Evolutionary conservation across 2,797 vertebrate species (phyloP).

Genomic region (Pelodytes ibericus): DNA sequence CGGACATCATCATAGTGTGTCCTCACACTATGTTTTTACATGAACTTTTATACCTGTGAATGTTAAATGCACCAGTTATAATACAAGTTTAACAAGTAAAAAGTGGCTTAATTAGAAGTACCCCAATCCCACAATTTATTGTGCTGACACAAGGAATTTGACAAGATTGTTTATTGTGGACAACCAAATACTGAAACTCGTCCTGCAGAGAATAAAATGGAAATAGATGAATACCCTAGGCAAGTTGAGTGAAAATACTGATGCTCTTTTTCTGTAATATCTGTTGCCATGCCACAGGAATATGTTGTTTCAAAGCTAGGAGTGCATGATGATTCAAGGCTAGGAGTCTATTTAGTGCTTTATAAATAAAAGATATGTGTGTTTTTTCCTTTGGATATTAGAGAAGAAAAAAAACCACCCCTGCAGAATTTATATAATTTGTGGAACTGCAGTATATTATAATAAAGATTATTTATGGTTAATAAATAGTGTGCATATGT

Average conservation of each 20-base stretch:
- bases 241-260: constrained; percentile 3
- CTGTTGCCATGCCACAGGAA: constrained; percentile 20
- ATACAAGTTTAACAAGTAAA: too few species aligned
- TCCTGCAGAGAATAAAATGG: background rate
- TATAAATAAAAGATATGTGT: constrained; percentile 11
- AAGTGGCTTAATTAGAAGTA: too few species aligned
- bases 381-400: background rate
- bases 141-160: too few species aligned
- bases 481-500: too few species aligned
- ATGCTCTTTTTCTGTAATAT: background rate
- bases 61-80: too few species aligned
- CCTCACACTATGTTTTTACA: too few species aligned
- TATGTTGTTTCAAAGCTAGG: background rate
- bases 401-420: background rate
- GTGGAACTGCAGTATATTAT: background rate
- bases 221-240: background rate
- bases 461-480: too few species aligned
- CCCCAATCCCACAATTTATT: too few species aligned
- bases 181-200: too few species aligned
- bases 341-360: background rate
- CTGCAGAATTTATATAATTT: background rate
- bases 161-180: too few species aligned
- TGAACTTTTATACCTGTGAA: too few species aligned
- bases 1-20: too few species aligned
- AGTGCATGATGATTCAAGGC: constrained; percentile 21